These are phyloP conservation scores for Rhabditoides inermis DNA, from an alignment of 2,888 invertebrate genomes.

Conservation along the genomic window DNA sequence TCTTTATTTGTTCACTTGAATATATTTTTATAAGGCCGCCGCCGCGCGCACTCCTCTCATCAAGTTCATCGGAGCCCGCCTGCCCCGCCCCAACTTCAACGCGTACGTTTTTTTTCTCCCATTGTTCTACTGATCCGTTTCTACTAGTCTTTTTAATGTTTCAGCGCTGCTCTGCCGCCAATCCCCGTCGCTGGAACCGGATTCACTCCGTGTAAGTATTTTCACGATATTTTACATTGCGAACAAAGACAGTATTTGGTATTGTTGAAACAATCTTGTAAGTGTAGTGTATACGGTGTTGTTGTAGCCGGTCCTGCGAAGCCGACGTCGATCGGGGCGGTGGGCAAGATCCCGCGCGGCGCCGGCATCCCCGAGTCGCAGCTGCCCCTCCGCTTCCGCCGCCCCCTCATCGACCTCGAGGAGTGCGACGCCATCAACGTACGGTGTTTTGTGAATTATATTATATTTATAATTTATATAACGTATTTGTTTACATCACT, in stretches of 20 bases:
- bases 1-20: too few species aligned
- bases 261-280: too few species aligned
- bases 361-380: conserved; percentile 27
- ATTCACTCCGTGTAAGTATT: neutral
- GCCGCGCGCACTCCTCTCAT: conserved; percentile 42
- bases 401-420: conserved; percentile 33
- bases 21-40: too few species aligned
- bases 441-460: too few species aligned
- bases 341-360: conserved; percentile 36
- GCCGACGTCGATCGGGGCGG: conserved; percentile 33
- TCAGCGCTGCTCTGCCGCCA: conserved; percentile 14
- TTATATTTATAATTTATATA: too few species aligned
- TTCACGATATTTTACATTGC: neutral
- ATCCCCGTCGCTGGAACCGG: conserved; percentile 6
- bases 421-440: conserved; percentile 48
- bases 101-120: conserved; percentile 5
- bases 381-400: conserved; percentile 34
- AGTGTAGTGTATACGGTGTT: neutral
- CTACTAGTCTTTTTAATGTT: neutral
- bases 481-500: neutral
- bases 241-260: too few species aligned
- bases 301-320: conserved; percentile 17
- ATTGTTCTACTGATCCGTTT: neutral
- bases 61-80: conserved; percentile 47
- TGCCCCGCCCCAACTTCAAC: conserved; percentile 41